These are phyloP conservation scores for Incurvaria masculella DNA, from an alignment of 2,888 invertebrate genomes.

Conservation along the genomic window DNA sequence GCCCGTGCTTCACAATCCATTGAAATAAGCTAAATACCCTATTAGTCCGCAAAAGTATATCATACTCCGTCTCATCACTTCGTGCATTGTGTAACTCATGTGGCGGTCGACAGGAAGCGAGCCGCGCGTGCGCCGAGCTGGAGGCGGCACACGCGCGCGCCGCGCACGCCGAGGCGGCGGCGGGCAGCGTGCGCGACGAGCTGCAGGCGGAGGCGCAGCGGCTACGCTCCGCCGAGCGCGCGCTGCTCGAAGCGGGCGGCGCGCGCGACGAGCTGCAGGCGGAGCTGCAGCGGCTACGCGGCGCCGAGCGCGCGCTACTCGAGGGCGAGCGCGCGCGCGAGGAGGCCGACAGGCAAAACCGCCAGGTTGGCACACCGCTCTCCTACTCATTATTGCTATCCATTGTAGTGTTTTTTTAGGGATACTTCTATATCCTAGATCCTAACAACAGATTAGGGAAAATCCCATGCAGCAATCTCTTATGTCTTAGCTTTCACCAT, in stretches of 20 bases:
- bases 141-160: conserved; percentile 45
- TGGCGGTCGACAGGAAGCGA: conserved; percentile 42
- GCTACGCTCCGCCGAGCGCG: conserved; percentile 34
- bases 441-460: no score
- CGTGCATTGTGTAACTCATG: neutral
- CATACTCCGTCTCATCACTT: no score
- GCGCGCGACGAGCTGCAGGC: conserved; percentile 50
- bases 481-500: no score
- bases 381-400: no score
- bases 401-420: no score
- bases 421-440: no score
- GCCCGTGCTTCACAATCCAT: no score
- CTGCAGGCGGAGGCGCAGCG: conserved; percentile 49
- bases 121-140: conserved; percentile 45
- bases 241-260: conserved; percentile 35
- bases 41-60: no score
- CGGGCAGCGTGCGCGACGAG: conserved; percentile 41
- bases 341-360: conserved; percentile 47
- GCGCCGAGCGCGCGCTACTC: conserved; percentile 31
- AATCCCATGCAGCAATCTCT: no score
- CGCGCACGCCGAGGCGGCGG: conserved; percentile 36
- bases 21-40: no score
- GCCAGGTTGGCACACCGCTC: no score
- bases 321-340: conserved; percentile 45
- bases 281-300: conserved; percentile 47